These are phyloP conservation scores for Blastobasis lacticolella DNA, from an alignment of 2,888 invertebrate genomes.

Conservation along the genomic window DNA sequence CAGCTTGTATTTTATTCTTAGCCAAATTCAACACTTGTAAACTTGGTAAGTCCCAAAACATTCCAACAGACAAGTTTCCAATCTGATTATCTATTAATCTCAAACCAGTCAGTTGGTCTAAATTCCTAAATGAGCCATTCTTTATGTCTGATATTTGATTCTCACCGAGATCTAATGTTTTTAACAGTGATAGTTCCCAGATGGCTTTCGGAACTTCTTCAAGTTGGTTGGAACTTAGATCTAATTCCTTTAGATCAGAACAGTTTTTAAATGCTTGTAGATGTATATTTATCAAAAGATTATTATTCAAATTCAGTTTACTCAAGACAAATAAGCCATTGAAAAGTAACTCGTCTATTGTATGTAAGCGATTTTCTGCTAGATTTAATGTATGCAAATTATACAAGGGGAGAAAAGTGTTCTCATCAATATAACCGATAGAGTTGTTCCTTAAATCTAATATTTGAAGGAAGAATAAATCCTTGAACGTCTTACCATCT, in stretches of 20 bases:
- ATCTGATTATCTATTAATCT: constrained; percentile 92
- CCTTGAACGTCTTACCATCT: constrained; percentile 89
- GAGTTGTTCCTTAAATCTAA: constrained; percentile 90
- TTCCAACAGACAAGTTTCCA: constrained; percentile 86
- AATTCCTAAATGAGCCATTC: constrained; percentile 88
- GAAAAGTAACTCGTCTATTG: constrained; percentile 85
- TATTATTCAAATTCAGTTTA: constrained; percentile 89
- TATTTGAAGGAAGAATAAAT: constrained; percentile 89
- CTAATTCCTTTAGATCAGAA: constrained; percentile 90
- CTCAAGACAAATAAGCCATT: constrained; percentile 89
- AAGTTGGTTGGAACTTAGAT: constrained; percentile 90
- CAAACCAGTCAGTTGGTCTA: constrained; percentile 89
- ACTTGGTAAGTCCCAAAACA: constrained; percentile 89
- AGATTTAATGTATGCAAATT: constrained; percentile 92
- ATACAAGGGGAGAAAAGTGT: constrained; percentile 89
- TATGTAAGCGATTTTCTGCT: constrained; percentile 89
- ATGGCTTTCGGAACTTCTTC: constrained; percentile 86
- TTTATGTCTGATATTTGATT: constrained; percentile 89
- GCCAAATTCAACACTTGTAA: constrained; percentile 91
- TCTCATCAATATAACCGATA: constrained; percentile 89
- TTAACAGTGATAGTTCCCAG: constrained; percentile 85
- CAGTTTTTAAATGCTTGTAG: constrained; percentile 89
- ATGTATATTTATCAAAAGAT: constrained; percentile 84
- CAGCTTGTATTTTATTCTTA: constrained; percentile 88
- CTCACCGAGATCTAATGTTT: constrained; percentile 92